Evolutionary conservation across 2,113 vertebrate species (phyloP), one percentile per base, ranked within the genome.

Genomic region (Forbesichthys agassizii): DNA sequence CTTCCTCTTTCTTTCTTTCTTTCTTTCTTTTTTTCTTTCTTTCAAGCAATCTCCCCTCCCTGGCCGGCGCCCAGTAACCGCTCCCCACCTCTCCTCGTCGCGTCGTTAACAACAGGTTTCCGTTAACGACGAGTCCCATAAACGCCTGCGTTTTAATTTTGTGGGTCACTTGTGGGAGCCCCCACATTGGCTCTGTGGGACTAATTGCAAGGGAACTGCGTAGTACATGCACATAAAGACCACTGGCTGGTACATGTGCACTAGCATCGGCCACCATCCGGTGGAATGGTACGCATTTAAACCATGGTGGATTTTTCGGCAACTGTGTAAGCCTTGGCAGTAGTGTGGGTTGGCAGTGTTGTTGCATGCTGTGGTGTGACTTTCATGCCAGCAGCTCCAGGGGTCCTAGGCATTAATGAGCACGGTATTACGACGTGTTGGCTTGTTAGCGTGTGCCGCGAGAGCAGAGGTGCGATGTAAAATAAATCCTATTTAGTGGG

Each of bases 351-450:
- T 63, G 33, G 69, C 62, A 79, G 56, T 62, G 69, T 61, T 71
- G 51, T 61, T 71, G 51, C 75, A 57, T 80, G 79, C 55, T 66
- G 63, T 48, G 58, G 59, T 71, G 51, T 61, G 74, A 55, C 73
- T 85, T 85, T 77, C 72, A 86, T 84, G 83, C 81, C 71, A 66
- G 79, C 59, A 80, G 70, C 72, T 73, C 73, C 84, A 74, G 71
- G 75, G 83, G 80, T 85, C 78, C 84, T 84, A 82, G 66, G 77
- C 77, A 78, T 80, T 87, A 89, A 87, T 83, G 78, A 86, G 76
- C n/a, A 16, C 64, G 74, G 75, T 76, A 69, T 73, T 87, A 80
- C 76, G n/a, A 66, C 64, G 18, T 72, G 67, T 33, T 58, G 56
- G 11, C 9, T 33, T 10, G 11, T 74, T 79, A 60, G 74, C 18